Evolutionary conservation across 2,113 vertebrate species (phyloP).

Genomic region (Trachemys scripta): DNA sequence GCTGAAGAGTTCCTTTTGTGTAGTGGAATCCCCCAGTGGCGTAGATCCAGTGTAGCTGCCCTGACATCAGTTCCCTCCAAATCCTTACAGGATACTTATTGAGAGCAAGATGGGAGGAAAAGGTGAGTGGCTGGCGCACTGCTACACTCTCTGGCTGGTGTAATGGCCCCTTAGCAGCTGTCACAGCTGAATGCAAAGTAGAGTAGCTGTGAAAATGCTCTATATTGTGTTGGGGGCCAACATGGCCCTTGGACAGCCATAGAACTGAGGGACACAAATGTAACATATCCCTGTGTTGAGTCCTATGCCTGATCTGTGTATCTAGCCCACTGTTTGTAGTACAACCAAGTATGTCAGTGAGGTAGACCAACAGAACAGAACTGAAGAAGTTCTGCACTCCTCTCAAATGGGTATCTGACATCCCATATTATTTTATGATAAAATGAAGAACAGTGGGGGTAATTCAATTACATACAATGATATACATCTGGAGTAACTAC

Average conservation of each 20-base stretch:
- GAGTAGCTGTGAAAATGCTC: not conserved
- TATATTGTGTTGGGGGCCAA: not conserved
- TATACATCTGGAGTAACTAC: not conserved
- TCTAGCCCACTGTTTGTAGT: not conserved
- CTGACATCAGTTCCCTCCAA: not conserved
- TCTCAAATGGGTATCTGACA: not conserved
- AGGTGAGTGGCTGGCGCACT: not conserved
- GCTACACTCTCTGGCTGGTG: not conserved
- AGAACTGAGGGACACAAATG: not conserved
- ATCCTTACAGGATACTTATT: not conserved
- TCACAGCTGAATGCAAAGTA: not conserved
- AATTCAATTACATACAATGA: not conserved
- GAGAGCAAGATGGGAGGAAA: not conserved
- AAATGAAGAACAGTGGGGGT: fast-evolving
- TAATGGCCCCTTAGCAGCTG: not conserved
- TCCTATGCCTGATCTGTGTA: not conserved
- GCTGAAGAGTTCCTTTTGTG: not conserved
- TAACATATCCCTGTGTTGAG: not conserved
- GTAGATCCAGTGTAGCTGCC: not conserved
- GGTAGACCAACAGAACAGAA: not conserved
- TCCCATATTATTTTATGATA: too few relatives aligned
- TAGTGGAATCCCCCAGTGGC: not conserved
- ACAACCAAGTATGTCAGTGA: not conserved
- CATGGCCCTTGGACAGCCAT: not conserved
- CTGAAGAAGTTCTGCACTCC: not conserved